Conservation (phyloP, 2,113 vertebrate genomes). For the Peucedramus taeniatus region DNA sequence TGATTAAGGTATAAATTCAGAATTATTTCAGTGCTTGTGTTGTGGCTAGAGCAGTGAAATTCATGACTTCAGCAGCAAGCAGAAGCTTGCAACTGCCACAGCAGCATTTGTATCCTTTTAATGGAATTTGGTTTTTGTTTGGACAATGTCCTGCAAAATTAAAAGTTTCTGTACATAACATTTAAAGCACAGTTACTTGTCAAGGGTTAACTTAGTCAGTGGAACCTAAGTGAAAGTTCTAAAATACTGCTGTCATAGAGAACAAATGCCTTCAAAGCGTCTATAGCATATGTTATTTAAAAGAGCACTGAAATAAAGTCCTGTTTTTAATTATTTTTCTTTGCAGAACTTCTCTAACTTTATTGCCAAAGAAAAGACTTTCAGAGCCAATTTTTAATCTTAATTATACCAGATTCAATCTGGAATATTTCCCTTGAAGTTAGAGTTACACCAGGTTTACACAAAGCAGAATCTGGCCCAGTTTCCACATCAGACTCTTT, state of each 20-base stretch:
- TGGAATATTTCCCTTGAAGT: slow-evolving; percentile 39
- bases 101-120: neutral
- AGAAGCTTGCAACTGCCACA: neutral
- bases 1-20: neutral
- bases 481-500: neutral
- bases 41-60: neutral
- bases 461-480: neutral
- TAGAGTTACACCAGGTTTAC: slow-evolving; percentile 7
- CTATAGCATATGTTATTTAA: slow-evolving; percentile 47
- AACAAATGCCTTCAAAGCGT: slow-evolving; percentile 40
- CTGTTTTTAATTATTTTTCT: slow-evolving; percentile 51
- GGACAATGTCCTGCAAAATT: neutral
- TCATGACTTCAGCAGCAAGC: neutral
- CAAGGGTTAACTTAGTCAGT: slow-evolving; percentile 52
- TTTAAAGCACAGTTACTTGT: slow-evolving; percentile 15
- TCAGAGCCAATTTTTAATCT: slow-evolving; percentile 47
- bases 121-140: neutral
- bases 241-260: slow-evolving; percentile 14
- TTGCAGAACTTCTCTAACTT: slow-evolving; percentile 40
- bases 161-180: neutral
- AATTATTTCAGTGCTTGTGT: neutral
- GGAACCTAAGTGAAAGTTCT: slow-evolving; percentile 62
- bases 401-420: slow-evolving; percentile 52
- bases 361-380: slow-evolving; percentile 57
- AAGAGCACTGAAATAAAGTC: slow-evolving; percentile 11